Conservation (phyloP, 2,797 vertebrate genomes). For the Pipistrellus pipistrellus region DNA sequence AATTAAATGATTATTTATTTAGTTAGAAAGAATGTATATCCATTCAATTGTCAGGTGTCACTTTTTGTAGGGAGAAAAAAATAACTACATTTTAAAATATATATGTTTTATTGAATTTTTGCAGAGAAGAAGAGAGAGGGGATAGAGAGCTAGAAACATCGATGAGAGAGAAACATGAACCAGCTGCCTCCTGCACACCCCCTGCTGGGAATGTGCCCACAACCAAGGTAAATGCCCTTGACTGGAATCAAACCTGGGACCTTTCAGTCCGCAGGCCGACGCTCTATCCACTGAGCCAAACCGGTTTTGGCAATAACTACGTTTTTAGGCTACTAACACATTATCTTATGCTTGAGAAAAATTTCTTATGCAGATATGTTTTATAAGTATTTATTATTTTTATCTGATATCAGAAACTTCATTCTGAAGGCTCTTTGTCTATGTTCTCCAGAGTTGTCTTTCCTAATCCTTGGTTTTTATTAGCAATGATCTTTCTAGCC, state of each 20-base stretch:
- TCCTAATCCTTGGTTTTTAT: not conserved
- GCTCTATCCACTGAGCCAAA: too few relatives aligned
- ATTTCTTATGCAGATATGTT: not conserved
- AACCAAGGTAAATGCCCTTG: too few relatives aligned
- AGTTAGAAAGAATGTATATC: not conserved
- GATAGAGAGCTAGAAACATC: too few relatives aligned
- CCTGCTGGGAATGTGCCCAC: too few relatives aligned
- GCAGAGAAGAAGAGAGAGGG: too few relatives aligned
- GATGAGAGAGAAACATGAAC: too few relatives aligned
- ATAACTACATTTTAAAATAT: not conserved
- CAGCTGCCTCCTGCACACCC: not conserved
- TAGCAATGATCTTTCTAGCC: not conserved
- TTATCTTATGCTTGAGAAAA: slow-evolving; percentile 11
- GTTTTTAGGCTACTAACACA: not conserved
- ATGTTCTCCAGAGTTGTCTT: not conserved
- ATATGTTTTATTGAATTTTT: too few relatives aligned
- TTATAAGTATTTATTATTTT: not conserved
- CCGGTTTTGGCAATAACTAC: too few relatives aligned
- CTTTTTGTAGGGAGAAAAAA: not conserved
- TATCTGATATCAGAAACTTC: not conserved
- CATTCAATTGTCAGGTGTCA: not conserved
- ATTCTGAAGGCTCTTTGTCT: not conserved
- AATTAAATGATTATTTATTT: not conserved
- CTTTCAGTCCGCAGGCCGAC: too few relatives aligned
- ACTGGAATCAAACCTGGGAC: too few relatives aligned